Percentiles rank a stretch among this genome's conserved stretches.
Evolutionary conservation across 1,140 invertebrate genomes (phyloP).

Genomic region (Rhizoglyphus robini): DNA sequence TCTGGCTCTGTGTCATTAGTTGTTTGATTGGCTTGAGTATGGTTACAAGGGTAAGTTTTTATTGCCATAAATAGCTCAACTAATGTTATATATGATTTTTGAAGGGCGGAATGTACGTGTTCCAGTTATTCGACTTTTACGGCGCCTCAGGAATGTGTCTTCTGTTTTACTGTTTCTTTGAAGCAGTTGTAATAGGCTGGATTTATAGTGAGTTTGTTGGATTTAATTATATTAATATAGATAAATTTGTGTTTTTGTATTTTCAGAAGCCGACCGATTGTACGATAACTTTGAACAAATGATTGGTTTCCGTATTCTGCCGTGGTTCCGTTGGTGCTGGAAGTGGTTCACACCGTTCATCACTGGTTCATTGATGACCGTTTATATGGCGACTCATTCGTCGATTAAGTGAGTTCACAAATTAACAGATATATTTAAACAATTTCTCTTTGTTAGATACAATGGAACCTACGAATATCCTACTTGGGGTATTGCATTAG

Average conservation of each 20-base stretch:
- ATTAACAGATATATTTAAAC: not conserved
- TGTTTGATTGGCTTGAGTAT: conserved; percentile 51
- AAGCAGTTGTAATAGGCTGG: conserved; percentile 55
- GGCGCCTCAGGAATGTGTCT: conserved; percentile 52
- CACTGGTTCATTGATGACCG: conserved; percentile 45
- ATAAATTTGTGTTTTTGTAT: not conserved
- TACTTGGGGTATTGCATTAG: conserved; percentile 45
- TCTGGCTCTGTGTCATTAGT: conserved; percentile 44
- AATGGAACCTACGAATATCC: conserved; percentile 44
- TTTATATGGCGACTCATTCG: conserved; percentile 41
- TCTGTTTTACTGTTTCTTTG: conserved; percentile 54
- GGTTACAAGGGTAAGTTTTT: conserved; percentile 48
- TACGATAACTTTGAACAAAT: conserved; percentile 45
- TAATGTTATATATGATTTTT: conserved; percentile 28
- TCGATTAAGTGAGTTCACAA: conserved; percentile 35
- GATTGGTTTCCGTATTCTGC: conserved; percentile 36
- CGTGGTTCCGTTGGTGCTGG: conserved; percentile 42
- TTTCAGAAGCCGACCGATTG: conserved; percentile 46
- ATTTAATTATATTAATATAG: conserved; percentile 1
- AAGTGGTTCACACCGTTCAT: conserved; percentile 37
- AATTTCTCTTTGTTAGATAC: conserved; percentile 17
- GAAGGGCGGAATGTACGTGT: conserved; percentile 53
- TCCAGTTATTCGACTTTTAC: conserved; percentile 57
- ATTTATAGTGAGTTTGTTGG: conserved; percentile 45
- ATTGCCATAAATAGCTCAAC: not conserved